Evolutionary conservation across 2,888 invertebrate species (phyloP), one percentile per base, ranked within the genome.

Genomic region (Drosophila kokeensis): DNA sequence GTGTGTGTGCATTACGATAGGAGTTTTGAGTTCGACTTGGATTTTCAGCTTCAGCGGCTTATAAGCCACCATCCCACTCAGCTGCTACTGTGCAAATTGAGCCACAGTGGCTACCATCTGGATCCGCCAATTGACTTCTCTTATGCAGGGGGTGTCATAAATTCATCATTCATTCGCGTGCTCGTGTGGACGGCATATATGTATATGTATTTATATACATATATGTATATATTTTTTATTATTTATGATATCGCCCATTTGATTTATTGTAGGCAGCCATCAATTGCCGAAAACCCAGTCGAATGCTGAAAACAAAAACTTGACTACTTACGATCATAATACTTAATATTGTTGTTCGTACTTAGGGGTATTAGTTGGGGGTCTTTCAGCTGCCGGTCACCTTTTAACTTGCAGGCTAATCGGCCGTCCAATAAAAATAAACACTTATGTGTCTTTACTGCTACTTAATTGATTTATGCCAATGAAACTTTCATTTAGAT

Each of bases 101-200:
- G 75, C 29, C 54, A 64, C 66, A 71, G 63, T 79, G 69, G 59
- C 66, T 69, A 63, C 71, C 79, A 81, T 62, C 73, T 65, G 75
- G 63, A 58, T 50, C 42, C 78, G 70, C 65, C 79, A 72, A 79
- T 78, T 73, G 73, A 60, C 61, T 77, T 62, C 54, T 61, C 50
- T 55, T 74, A 80, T 48, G 81, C 68, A 73, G 71, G 69, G 59
- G 74, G 62, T 76, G 76, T 69, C 90, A 86, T 87, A 87, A 87
- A 90, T 90, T 87, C 83, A 88, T 90, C 90, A 87, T 79, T 86
- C 76, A 88, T 78, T 85, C 72, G 69, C 60, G 58, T 61, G 70
- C 58, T 67, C 70, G 68, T 65, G 67, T 69, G 69, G 62, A 74
- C 69, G 69, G 53, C 70, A 63, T 21, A 7, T 52, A 24, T 13